Evolutionary conservation across 1,140 invertebrate genomes (phyloP).

Genomic region (Pogonus chalceus): DNA sequence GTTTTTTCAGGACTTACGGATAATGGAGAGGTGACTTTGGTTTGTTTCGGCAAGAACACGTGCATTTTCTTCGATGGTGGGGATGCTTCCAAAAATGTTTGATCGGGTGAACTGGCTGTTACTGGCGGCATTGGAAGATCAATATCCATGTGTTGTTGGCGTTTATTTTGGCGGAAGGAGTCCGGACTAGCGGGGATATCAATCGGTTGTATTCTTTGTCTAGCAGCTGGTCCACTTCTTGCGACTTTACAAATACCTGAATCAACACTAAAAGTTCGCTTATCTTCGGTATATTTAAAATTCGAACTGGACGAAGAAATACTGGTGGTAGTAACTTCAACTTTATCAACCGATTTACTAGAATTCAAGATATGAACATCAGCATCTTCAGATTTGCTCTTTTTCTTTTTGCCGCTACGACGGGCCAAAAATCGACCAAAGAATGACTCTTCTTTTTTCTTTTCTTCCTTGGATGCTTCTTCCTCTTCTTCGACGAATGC

Average conservation of each 20-base stretch:
- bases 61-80: neutral
- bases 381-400: conserved; percentile 37
- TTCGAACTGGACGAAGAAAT: neutral
- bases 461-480: conserved; percentile 28
- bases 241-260: conserved; percentile 21
- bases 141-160: neutral
- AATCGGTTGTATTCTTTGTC: conserved; percentile 44
- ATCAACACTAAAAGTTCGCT: neutral
- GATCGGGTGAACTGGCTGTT: conserved; percentile 13
- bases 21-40: neutral
- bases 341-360: neutral
- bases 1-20: conserved; percentile 1
- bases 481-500: conserved; percentile 36
- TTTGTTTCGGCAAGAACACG: neutral
- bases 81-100: conserved; percentile 7
- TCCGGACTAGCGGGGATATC: conserved; percentile 38
- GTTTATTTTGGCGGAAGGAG: neutral
- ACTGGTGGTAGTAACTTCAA: neutral
- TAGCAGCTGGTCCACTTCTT: conserved; percentile 36
- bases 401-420: conserved; percentile 53
- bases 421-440: conserved; percentile 52
- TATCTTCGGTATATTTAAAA: neutral
- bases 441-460: conserved; percentile 50
- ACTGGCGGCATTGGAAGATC: conserved; percentile 7
- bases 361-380: neutral